Conservation (phyloP, 2,888 invertebrate genomes). For the Dioctria linearis region DNA sequence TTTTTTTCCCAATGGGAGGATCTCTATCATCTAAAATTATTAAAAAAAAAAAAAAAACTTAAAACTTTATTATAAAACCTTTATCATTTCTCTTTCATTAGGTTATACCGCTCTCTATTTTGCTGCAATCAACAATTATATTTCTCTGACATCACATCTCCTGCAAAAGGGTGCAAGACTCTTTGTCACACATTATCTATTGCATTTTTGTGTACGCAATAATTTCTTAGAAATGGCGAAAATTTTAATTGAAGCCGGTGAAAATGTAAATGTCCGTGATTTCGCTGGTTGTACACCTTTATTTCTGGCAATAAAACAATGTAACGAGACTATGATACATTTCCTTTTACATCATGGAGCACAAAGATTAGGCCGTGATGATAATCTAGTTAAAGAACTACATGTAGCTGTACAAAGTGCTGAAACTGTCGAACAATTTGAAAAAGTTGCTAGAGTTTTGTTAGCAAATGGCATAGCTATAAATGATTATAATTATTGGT, state of each 20-base stretch:
- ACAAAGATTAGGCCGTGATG: slow-evolving; percentile 75
- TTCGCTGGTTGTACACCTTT: slow-evolving; percentile 78
- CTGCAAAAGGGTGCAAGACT: slow-evolving; percentile 79
- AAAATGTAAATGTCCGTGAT: slow-evolving; percentile 65
- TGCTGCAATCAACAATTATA: slow-evolving; percentile 65
- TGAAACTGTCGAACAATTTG: slow-evolving; percentile 62
- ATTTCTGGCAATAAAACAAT: slow-evolving; percentile 80
- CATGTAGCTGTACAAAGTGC: slow-evolving; percentile 66
- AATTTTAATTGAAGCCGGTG: slow-evolving; percentile 65
- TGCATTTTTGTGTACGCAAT: slow-evolving; percentile 79
- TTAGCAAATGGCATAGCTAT: slow-evolving; percentile 74
- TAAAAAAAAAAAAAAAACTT: not conserved
- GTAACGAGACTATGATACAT: slow-evolving; percentile 74
- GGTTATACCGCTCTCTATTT: slow-evolving; percentile 67
- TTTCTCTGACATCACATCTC: slow-evolving; percentile 67
- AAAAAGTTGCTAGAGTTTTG: slow-evolving; percentile 64
- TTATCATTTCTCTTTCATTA: slow-evolving; percentile 4
- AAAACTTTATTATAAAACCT: not conserved
- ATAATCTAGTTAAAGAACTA: slow-evolving; percentile 65
- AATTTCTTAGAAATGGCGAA: slow-evolving; percentile 72
- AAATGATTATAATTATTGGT: slow-evolving; percentile 77
- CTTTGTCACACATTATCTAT: slow-evolving; percentile 79
- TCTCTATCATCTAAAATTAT: no score
- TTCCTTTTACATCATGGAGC: slow-evolving; percentile 77
- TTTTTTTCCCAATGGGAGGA: no score